Conservation (phyloP, 1,140 invertebrate species). For the Orussus abietinus region DNA sequence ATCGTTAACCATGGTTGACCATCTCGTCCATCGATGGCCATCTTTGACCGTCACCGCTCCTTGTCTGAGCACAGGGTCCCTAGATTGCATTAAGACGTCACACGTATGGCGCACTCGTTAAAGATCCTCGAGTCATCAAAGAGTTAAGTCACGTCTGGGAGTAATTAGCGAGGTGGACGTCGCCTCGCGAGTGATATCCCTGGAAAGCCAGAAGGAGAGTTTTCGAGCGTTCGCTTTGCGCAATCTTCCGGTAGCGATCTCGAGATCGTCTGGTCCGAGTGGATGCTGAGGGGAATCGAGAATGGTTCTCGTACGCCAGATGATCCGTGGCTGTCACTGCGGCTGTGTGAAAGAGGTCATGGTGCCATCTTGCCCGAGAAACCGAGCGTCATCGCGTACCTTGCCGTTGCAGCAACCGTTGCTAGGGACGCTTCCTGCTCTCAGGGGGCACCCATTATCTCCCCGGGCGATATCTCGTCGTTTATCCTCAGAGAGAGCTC, state of each 20-base stretch:
- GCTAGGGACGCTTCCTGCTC: too few species aligned
- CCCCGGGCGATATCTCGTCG: neutral
- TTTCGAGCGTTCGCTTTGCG: neutral
- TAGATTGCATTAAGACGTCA: too few species aligned
- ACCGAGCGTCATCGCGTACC: too few species aligned
- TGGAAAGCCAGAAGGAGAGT: neutral
- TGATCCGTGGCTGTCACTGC: slow-evolving; percentile 30
- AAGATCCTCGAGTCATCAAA: too few species aligned
- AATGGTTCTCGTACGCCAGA: slow-evolving; percentile 24
- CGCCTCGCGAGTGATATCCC: neutral
- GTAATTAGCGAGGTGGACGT: neutral
- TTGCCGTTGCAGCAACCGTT: too few species aligned
- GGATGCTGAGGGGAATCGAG: neutral
- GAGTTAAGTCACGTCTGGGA: too few species aligned
- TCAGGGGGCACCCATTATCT: slow-evolving; percentile 1
- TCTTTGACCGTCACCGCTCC: too few species aligned
- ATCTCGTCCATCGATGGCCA: too few species aligned
- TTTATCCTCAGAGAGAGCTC: neutral
- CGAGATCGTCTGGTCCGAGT: slow-evolving; percentile 15
- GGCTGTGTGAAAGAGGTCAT: slow-evolving; percentile 33
- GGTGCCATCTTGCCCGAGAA: slow-evolving; percentile 22
- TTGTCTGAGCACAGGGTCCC: too few species aligned
- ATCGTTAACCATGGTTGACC: too few species aligned
- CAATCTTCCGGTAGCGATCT: slow-evolving; percentile 30
- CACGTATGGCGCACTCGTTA: too few species aligned